These are phyloP conservation scores for Sesia bembeciformis DNA, from an alignment of 2,888 invertebrate genomes.

Conservation along the genomic window DNA sequence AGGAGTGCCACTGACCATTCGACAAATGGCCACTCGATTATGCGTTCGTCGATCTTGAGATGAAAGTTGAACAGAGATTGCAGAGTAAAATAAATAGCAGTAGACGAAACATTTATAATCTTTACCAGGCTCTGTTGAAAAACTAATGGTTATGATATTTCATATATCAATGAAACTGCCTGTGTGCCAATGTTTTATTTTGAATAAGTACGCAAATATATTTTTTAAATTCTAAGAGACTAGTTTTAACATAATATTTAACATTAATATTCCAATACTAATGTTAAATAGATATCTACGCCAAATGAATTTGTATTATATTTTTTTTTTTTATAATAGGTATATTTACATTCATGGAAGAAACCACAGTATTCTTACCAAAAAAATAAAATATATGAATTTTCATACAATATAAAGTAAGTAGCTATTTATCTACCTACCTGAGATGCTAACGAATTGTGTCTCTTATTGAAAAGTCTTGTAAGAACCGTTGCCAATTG, in stretches of 20 bases:
- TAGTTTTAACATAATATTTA: too few species aligned
- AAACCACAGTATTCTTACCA: too few species aligned
- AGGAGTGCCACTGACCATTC: conserved; percentile 42
- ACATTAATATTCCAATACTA: too few species aligned
- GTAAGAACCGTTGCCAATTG: neutral
- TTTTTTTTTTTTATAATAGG: too few species aligned
- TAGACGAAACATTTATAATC: neutral
- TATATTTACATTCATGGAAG: too few species aligned
- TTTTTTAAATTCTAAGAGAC: neutral
- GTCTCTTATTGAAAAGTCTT: neutral
- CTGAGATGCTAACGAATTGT: neutral
- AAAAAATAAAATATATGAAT: too few species aligned
- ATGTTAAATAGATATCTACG: too few species aligned
- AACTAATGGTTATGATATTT: neutral
- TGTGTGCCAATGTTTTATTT: neutral
- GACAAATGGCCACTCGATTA: conserved; percentile 36
- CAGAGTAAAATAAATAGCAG: neutral
- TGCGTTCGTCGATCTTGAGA: conserved; percentile 5
- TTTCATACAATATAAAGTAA: too few species aligned
- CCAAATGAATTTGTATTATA: too few species aligned
- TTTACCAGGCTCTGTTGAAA: neutral
- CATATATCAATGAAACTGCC: neutral
- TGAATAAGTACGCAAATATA: neutral
- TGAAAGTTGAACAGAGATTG: neutral
- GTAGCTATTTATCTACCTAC: too few species aligned